Evolutionary conservation across 2,888 invertebrate genomes (phyloP).

Genomic region (Drosophila nigritarsus): DNA sequence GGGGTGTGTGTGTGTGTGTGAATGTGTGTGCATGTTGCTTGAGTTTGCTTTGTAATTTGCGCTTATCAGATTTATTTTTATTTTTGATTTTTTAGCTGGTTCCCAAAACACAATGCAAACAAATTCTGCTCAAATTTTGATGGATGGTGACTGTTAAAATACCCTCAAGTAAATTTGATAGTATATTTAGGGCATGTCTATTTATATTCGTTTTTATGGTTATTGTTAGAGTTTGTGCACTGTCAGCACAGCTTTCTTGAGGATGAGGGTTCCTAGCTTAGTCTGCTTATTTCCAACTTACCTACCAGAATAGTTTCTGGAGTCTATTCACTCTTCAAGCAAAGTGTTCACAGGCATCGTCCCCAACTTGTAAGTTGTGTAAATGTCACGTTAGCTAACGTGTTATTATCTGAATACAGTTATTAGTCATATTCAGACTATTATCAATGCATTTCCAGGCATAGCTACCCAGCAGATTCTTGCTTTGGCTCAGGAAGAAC

Average conservation of each 20-base stretch:
- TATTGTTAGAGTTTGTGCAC: neutral
- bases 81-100: constrained; percentile 75
- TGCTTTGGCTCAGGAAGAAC: neutral
- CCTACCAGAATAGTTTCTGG: neutral
- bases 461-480: neutral
- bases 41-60: constrained; percentile 78
- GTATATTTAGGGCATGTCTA: neutral
- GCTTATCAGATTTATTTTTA: constrained; percentile 80
- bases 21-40: constrained; percentile 52
- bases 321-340: neutral
- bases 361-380: neutral
- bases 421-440: neutral
- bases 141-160: neutral
- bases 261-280: neutral
- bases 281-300: neutral
- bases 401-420: neutral
- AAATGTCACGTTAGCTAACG: neutral
- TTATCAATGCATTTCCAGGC: neutral
- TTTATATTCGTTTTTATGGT: neutral
- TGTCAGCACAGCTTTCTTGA: neutral
- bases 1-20: constrained; percentile 23
- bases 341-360: neutral
- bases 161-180: constrained; percentile 23
- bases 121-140: neutral
- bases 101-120: constrained; percentile 32